Evolutionary conservation across 1,140 invertebrate species (phyloP).

Genomic region (Ylistrum balloti): DNA sequence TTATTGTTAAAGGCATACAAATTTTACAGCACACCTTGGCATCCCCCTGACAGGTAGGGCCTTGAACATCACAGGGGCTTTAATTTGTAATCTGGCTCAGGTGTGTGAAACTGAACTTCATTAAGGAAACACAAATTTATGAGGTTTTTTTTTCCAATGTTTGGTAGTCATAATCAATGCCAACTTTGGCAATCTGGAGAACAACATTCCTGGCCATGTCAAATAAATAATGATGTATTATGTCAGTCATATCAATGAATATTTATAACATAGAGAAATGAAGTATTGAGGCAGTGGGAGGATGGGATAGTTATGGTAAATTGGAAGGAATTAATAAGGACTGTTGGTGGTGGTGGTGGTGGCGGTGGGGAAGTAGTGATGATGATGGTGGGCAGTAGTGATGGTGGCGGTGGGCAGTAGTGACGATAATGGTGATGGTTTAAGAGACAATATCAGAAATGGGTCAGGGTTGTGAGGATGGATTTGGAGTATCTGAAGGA

Average conservation of each 20-base stretch:
- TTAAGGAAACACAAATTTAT: not conserved
- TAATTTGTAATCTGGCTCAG: not conserved
- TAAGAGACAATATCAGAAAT: no score
- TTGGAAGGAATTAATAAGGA: no score
- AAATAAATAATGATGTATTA: not conserved
- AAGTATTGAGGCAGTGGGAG: no score
- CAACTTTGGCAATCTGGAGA: not conserved
- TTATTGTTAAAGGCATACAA: not conserved
- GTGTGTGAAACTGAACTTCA: not conserved
- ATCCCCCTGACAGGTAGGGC: not conserved
- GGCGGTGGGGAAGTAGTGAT: no score
- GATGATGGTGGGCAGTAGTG: no score
- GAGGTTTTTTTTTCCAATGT: not conserved
- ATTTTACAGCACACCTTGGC: not conserved
- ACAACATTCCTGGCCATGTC: not conserved
- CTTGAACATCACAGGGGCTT: not conserved
- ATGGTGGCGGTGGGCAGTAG: no score
- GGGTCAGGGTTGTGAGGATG: no score
- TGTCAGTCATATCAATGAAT: not conserved
- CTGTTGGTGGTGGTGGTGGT: no score
- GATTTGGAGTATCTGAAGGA: no score
- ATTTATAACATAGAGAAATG: not conserved
- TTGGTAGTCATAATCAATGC: not conserved
- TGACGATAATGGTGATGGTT: no score
- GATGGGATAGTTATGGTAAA: no score